Evolutionary conservation across 2,113 vertebrate species (phyloP).

Genomic region (Rhodinocichla rosea): DNA sequence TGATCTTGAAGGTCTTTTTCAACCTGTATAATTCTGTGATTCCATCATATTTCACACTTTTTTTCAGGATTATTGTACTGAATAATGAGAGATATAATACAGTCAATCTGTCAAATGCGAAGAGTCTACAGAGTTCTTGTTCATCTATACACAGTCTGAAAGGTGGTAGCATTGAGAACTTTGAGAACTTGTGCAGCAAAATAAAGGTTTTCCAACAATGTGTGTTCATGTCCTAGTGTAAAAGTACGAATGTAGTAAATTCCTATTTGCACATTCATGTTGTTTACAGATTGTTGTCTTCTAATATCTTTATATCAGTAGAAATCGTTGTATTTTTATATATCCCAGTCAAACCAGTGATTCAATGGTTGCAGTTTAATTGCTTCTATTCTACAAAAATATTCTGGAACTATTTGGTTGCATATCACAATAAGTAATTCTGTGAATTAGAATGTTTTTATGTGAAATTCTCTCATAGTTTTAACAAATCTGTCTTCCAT

Average conservation of each 20-base stretch:
- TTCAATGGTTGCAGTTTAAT: neutral
- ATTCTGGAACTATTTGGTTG: neutral
- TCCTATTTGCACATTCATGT: neutral
- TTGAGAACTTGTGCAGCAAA: neutral
- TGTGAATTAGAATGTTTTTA: neutral
- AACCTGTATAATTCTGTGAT: neutral
- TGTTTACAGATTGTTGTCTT: neutral
- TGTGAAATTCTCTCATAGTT: neutral
- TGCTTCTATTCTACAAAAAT: neutral
- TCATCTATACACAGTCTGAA: neutral
- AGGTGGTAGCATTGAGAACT: neutral
- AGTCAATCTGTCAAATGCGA: neutral
- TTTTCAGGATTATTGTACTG: neutral
- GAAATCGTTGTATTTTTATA: neutral
- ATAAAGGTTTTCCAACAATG: neutral
- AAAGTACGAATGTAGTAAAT: rapidly evolving
- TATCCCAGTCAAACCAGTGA: neutral
- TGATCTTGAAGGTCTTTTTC: neutral
- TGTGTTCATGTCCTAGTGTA: neutral
- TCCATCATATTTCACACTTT: neutral
- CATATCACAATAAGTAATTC: neutral
- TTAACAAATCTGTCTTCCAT: neutral
- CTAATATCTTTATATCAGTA: neutral
- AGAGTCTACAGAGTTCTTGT: neutral
- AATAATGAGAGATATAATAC: neutral